Conservation (phyloP, 2,888 invertebrate genomes). For the Lumbricus terrestris region DNA sequence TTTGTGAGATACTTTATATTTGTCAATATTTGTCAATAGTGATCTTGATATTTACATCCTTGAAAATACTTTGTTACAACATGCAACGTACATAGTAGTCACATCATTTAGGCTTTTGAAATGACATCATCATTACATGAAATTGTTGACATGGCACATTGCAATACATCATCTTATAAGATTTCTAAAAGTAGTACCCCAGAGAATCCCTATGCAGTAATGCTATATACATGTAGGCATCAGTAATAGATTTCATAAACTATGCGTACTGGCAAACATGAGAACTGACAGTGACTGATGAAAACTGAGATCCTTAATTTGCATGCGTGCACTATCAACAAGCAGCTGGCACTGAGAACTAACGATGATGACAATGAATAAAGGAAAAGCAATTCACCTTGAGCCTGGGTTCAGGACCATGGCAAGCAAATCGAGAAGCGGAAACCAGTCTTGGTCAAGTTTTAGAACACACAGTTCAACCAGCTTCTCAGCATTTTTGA, state of each 20-base stretch:
- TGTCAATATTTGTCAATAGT: too few species aligned
- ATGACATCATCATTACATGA: neutral
- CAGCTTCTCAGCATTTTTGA: constrained; percentile 86
- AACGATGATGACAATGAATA: neutral
- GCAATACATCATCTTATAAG: neutral
- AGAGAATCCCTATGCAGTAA: neutral
- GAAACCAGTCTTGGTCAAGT: constrained; percentile 83
- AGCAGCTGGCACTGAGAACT: neutral
- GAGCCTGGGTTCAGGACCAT: constrained; percentile 92
- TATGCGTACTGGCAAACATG: neutral
- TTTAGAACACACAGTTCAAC: constrained; percentile 90
- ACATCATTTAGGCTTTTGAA: too few species aligned
- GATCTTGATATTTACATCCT: too few species aligned
- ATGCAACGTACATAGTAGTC: too few species aligned
- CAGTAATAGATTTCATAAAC: neutral
- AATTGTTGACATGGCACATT: neutral
- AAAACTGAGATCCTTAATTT: neutral
- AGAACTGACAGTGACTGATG: neutral
- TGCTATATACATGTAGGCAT: neutral
- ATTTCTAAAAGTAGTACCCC: neutral
- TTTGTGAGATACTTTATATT: too few species aligned
- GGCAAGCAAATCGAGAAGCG: constrained; percentile 84
- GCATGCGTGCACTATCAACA: neutral
- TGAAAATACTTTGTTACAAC: too few species aligned
- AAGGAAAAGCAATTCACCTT: constrained; percentile 69